Base-by-base conservation (phyloP, 2,113 vertebrate species). In the Sula dactylatra region DNA sequence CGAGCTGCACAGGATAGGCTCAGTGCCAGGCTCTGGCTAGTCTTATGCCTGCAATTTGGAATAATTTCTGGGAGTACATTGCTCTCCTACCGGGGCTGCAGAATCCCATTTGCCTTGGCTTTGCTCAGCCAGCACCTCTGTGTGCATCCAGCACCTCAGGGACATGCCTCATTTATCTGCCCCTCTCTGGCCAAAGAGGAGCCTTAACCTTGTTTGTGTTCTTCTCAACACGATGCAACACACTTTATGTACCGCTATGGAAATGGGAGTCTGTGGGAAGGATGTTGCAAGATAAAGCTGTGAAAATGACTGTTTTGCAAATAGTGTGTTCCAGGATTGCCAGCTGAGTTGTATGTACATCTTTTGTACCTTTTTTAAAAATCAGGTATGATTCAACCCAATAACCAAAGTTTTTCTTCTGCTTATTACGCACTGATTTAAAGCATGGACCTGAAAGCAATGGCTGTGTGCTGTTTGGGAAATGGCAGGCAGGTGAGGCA, bases 151-250 rank as follows among this genome's bases (percentile, higher is more conserved):
- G 20, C 38, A 1, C 40, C 11, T 6, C 34, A 5, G 38, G 73
- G 67, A 11, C 0, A 5, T 16, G 81, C 17, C 21, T 24, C 2
- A 0, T 14, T 13, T 7, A 4, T 16, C 40, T 0, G 11, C 2
- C 47, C 20, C 40, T 32, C 44, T 13, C 18, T 0, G 0, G 62
- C 62, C 64, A 3, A 9, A 9, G 56, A 38, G 36, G 40, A 65
- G 31, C 13, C 45, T 27, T 32, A 32, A 2, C 66, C 81, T 20
- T 3, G 11, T 7, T 6, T 1, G 4, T 16, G 34, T 45, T 38
- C 71, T 13, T 5, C 47, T 29, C 49, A 8, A 6, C 13, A 1
- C 1, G 36, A 13, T 10, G 55, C 10, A 5, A 13, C 42, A 14
- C 27, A 2, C 2, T 3, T 25, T 15, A 5, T 3, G 9, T 6